These are phyloP conservation scores for Colostygia pectinataria DNA, from an alignment of 2,888 invertebrate genomes.

Conservation along the genomic window DNA sequence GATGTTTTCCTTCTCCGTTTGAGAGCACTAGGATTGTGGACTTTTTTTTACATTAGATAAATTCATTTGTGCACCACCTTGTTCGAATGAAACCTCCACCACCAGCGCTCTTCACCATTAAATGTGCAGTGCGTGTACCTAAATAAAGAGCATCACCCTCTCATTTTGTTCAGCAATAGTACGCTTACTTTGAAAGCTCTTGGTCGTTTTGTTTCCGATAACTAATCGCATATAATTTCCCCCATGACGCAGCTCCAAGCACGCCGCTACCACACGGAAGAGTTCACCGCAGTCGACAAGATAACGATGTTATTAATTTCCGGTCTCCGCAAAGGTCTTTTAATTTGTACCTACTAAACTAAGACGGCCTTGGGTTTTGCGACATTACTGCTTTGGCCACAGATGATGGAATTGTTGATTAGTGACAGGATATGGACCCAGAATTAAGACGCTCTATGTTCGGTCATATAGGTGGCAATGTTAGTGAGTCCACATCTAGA, in stretches of 20 bases:
- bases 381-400: constrained; percentile 24
- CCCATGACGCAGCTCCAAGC: constrained; percentile 3
- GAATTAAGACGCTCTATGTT: background rate
- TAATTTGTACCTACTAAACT: constrained; percentile 24
- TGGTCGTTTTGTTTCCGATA: background rate
- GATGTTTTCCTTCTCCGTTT: too few relatives aligned
- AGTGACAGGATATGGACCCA: constrained; percentile 34
- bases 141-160: too few relatives aligned
- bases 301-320: constrained; percentile 27
- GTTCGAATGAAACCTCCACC: too few relatives aligned
- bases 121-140: too few relatives aligned
- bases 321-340: constrained; percentile 29
- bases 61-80: too few relatives aligned
- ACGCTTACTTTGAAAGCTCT: background rate
- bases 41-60: too few relatives aligned
- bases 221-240: constrained; percentile 6
- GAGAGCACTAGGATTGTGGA: background rate
- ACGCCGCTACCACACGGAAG: constrained; percentile 22
- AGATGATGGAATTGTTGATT: background rate
- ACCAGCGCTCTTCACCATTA: too few relatives aligned
- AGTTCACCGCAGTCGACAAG: constrained; percentile 17
- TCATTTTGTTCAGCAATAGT: too few relatives aligned
- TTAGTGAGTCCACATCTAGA: too few relatives aligned
- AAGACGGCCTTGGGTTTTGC: constrained; percentile 30
- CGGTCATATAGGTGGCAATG: too few relatives aligned